Evolutionary conservation across 2,113 vertebrate genomes (phyloP).

Genomic region (Istiophorus platypterus): DNA sequence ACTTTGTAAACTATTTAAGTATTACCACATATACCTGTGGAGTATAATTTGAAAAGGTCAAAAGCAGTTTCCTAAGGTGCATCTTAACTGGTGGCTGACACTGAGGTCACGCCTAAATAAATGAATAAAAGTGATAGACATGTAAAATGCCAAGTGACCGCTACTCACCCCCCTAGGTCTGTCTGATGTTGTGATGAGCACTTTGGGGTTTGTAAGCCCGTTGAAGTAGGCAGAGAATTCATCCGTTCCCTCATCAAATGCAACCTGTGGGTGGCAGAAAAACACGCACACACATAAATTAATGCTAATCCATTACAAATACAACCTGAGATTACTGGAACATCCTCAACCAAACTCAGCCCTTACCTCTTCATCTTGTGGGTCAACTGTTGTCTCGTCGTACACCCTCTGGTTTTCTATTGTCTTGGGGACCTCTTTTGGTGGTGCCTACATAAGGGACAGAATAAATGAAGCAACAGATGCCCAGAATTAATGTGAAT

Average conservation of each 20-base stretch:
- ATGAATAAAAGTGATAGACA: no score
- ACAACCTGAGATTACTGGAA: not conserved
- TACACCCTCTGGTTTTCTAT: constrained; percentile 97
- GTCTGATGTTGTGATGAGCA: constrained; percentile 98
- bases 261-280: constrained; percentile 84
- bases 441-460: constrained; percentile 88
- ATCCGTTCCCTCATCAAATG: constrained; percentile 96
- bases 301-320: not conserved
- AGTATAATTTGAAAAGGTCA: not conserved
- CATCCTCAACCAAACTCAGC: not conserved
- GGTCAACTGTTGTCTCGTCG: constrained; percentile 96
- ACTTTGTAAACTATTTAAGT: no score
- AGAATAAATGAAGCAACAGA: not conserved
- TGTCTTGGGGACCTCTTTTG: constrained; percentile 95
- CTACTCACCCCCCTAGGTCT: constrained; percentile 92
- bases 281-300: not conserved
- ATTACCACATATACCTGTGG: not conserved
- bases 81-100: not conserved
- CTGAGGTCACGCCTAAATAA: not conserved
- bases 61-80: not conserved
- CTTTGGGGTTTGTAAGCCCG: constrained; percentile 93
- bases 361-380: constrained; percentile 95
- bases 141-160: not conserved
- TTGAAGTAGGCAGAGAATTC: constrained; percentile 98
- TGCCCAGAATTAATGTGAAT: not conserved